Conservation (phyloP, 2,888 invertebrate genomes). For the Oligia fasciuncula region DNA sequence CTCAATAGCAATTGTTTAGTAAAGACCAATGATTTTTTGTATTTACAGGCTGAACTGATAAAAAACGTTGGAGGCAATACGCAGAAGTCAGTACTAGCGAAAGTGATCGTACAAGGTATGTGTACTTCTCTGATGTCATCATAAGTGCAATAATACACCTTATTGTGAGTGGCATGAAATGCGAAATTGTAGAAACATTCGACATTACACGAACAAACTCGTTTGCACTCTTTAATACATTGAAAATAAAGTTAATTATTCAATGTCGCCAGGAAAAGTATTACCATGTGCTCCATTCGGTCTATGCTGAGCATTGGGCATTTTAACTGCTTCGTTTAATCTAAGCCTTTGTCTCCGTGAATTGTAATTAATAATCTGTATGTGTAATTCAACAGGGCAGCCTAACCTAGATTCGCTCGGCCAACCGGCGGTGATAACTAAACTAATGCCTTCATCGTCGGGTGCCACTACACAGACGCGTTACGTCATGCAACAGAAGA, state of each 20-base stretch:
- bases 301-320: background rate
- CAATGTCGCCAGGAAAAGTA: background rate
- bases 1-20: background rate
- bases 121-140: background rate
- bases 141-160: background rate
- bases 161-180: background rate
- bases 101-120: constrained; percentile 82
- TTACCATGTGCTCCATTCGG: background rate
- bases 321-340: background rate
- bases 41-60: constrained; percentile 78
- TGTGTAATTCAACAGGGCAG: constrained; percentile 65
- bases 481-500: constrained; percentile 82
- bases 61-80: constrained; percentile 69
- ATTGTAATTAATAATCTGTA: constrained; percentile 1
- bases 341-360: background rate
- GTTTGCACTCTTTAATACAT: background rate
- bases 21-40: constrained; percentile 1
- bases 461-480: constrained; percentile 68
- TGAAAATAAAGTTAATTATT: background rate
- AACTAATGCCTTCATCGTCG: constrained; percentile 69
- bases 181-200: background rate
- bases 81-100: constrained; percentile 77
- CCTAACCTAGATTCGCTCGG: constrained; percentile 63
- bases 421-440: constrained; percentile 77
- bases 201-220: background rate